phyloP scores from a whole-genome alignment of 2,113 vertebrate genomes.

The Eretmochelys imbricata region DNA sequence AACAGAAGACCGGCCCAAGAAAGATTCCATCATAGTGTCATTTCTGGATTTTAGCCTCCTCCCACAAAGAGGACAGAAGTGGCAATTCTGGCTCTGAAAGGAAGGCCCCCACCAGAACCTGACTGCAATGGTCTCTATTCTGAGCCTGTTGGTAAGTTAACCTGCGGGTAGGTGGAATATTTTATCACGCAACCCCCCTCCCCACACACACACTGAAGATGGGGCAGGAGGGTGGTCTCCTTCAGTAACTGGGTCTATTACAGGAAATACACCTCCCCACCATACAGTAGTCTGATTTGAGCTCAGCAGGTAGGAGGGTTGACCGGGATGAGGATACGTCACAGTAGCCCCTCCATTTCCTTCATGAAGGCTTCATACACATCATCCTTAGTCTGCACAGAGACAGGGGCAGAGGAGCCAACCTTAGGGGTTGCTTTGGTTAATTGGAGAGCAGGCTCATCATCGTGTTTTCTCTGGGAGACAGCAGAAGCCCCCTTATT shows the following conservation, averaged over 20 bases:
- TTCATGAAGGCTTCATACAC: slow-evolving; percentile 99
- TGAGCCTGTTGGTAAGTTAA: slow-evolving; percentile 35
- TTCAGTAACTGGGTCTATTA: background rate
- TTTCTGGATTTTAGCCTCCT: background rate
- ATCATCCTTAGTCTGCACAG: slow-evolving; percentile 97
- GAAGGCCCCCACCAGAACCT: background rate
- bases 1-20: background rate
- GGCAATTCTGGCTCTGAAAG: background rate
- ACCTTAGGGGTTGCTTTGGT: slow-evolving; percentile 81
- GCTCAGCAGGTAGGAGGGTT: slow-evolving; percentile 39
- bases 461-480: slow-evolving; percentile 80
- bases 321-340: slow-evolving; percentile 39
- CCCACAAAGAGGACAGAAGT: background rate
- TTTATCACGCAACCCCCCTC: background rate
- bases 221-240: background rate
- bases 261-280: slow-evolving; percentile 26
- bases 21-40: background rate
- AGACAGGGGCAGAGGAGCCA: slow-evolving; percentile 80
- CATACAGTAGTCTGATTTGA: background rate
- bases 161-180: slow-evolving; percentile 29
- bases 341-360: slow-evolving; percentile 97
- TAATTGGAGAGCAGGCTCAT: slow-evolving; percentile 77
- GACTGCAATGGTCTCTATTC: background rate
- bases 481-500: slow-evolving; percentile 81
- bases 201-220: background rate